Conservation (phyloP, 2,113 vertebrate genomes). For the Theropithecus gelada region DNA sequence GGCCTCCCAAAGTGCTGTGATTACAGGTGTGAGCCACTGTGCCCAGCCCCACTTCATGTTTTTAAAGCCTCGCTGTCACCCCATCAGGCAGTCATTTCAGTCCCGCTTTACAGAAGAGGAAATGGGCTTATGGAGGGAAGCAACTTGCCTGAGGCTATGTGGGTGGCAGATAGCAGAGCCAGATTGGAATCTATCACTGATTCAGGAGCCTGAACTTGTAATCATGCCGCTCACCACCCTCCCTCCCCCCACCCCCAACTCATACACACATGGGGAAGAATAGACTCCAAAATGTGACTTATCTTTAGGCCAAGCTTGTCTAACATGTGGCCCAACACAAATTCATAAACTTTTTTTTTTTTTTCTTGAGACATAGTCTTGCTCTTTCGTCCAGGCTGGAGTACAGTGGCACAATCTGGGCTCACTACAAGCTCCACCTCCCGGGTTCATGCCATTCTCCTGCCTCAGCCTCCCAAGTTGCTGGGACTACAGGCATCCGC, state of each 20-base stretch:
- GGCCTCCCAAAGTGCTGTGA: no score
- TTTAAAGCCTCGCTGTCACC: neutral
- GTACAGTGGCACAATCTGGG: no score
- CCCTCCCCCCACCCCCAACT: no score
- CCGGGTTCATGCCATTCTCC: no score
- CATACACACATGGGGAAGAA: neutral
- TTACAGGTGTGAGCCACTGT: no score
- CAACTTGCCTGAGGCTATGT: neutral
- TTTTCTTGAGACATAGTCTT: no score
- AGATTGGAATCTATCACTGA: neutral
- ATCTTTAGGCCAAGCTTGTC: neutral
- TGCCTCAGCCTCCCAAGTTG: no score
- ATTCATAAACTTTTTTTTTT: no score
- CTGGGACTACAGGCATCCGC: no score
- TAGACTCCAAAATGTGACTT: neutral
- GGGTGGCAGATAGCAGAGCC: neutral
- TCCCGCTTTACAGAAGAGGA: neutral
- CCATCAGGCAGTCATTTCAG: neutral
- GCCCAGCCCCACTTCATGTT: neutral
- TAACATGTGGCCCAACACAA: no score
- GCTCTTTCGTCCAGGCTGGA: no score
- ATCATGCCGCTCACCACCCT: rapidly evolving
- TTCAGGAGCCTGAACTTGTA: neutral
- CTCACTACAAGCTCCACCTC: no score
- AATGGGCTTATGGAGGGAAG: neutral